Base-by-base conservation (phyloP, 2,888 invertebrate genomes). In the Agriopis leucophaearia region DNA sequence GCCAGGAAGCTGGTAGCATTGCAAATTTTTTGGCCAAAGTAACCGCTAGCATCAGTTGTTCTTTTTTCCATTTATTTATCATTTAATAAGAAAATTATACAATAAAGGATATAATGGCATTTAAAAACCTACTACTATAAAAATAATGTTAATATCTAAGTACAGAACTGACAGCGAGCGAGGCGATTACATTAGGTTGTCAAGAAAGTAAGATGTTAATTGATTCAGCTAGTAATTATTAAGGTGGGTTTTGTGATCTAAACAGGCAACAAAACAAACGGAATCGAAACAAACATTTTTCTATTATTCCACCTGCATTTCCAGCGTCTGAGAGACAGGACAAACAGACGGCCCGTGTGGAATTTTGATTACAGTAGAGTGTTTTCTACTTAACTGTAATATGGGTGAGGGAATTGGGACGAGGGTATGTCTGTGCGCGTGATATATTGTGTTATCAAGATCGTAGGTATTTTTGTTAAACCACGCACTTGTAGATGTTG, bases 331-430 rank as follows among this genome's bases (percentile, higher is more conserved):
- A 42, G 38, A 51, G 59, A 48, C 60, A 44, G 66, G 60, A 50
- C 66, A 56, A 59, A 58, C 61, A 66, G 63, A 54, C 48, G 66
- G 52, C 58, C 10, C 58, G 63, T 48, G 42, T 48, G 58, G 68
- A 68, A 68, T 68, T 59, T 64, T 64, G 68, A 64, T 68, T 64
- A 59, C 50, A 55, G 45, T 15, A 27, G 16, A 59, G 52, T 58
- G 57, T 67, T 62, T 54, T 52, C 63, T 62, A 51, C 50, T 59
- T 66, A 63, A 59, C 15, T 54, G 58, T 64, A 54, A 55, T 64
- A 63, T 56, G 64, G 59, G 54, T 12, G 18, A 45, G 40, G 38
- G 59, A 55, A 59, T 54, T 55, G 55, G 59, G 60, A 63, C 63
- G 55, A 64, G 57, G 62, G 62, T 54, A 50, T 48, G 58, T 50